Percentiles rank a stretch among this genome's conserved stretches.
Evolutionary conservation across 2,888 invertebrate genomes (phyloP).

Genomic region (Caenorhabditis uteleia): DNA sequence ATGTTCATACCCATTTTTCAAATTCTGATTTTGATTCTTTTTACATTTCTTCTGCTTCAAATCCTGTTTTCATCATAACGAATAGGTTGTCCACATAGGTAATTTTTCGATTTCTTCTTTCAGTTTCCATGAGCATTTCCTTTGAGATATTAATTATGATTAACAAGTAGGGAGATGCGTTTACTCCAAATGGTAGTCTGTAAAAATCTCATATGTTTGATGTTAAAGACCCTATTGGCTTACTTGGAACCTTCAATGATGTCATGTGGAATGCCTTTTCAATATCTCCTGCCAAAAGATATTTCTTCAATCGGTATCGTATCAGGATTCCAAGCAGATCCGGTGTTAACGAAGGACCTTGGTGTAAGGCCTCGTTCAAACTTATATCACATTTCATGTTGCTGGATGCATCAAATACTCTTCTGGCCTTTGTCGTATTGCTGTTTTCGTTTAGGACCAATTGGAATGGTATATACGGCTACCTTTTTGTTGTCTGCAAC

Average conservation of each 20-base stretch:
- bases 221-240: too few relatives aligned
- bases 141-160: too few relatives aligned
- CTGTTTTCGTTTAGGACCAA: background rate
- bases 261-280: slow-evolving; percentile 3
- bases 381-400: background rate
- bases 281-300: background rate
- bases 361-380: background rate
- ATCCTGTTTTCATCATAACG: background rate
- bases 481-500: too few relatives aligned
- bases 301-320: background rate
- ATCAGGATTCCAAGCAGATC: background rate
- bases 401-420: background rate
- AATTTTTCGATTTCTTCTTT: background rate
- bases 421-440: background rate
- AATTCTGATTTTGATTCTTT: background rate
- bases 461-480: background rate
- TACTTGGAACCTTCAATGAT: background rate
- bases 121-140: background rate
- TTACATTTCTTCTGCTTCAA: background rate
- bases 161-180: background rate
- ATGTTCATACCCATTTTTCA: background rate
- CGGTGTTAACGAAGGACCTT: background rate
- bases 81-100: slow-evolving; percentile 4
- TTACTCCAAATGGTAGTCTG: slow-evolving; percentile 3
- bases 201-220: background rate